Percentiles rank a stretch among this genome's conserved stretches.
Evolutionary conservation across 2,888 invertebrate species (phyloP).

Genomic region (Cyclophora punctaria): DNA sequence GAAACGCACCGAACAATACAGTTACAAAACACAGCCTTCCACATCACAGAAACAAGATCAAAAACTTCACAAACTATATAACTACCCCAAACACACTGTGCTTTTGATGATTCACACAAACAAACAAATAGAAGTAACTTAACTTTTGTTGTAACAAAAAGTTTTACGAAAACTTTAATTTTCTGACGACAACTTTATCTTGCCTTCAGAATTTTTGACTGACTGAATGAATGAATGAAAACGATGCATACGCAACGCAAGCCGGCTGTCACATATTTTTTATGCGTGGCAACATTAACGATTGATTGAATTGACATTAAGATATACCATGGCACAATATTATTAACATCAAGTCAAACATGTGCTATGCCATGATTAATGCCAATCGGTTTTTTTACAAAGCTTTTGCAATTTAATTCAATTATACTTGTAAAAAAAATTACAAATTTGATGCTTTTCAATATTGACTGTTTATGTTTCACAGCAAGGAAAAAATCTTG

Average conservation of each 20-base stretch:
- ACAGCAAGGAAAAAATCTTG: too few relatives aligned
- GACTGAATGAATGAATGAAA: slow-evolving; percentile 29
- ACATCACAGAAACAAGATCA: slow-evolving; percentile 31
- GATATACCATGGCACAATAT: too few relatives aligned
- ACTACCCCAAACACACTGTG: neutral
- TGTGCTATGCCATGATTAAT: too few relatives aligned
- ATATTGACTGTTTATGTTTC: too few relatives aligned
- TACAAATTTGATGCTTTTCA: too few relatives aligned
- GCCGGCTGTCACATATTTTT: slow-evolving; percentile 12
- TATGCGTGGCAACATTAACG: too few relatives aligned
- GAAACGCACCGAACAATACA: slow-evolving; percentile 52
- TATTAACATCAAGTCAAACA: too few relatives aligned
- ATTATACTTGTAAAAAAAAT: too few relatives aligned
- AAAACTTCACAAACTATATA: slow-evolving; percentile 7
- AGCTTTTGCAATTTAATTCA: too few relatives aligned
- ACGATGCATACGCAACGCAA: slow-evolving; percentile 20
- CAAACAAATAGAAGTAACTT: neutral
- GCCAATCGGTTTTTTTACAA: too few relatives aligned
- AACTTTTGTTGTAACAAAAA: slow-evolving; percentile 8
- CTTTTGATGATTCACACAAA: too few relatives aligned
- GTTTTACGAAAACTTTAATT: slow-evolving; percentile 44
- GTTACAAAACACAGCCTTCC: slow-evolving; percentile 43
- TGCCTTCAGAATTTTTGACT: slow-evolving; percentile 37
- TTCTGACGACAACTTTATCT: slow-evolving; percentile 50
- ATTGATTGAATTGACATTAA: too few relatives aligned